A percentile compares a stretch with the other conserved stretches of the same genome.
Evolutionary conservation across 2,888 invertebrate genomes (phyloP).

Genomic region (Arge pagana): DNA sequence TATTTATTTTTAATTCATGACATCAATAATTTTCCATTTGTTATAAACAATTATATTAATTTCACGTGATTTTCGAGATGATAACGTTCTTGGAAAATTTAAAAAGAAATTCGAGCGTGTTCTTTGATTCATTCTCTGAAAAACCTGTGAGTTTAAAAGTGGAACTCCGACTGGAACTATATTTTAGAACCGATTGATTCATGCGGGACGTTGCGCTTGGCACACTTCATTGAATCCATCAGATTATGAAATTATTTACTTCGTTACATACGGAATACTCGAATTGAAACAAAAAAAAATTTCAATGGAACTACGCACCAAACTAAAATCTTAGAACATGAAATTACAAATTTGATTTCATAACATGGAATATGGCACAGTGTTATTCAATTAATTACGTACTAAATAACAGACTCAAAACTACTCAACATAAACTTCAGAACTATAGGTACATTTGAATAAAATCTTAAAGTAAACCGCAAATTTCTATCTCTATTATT

Average conservation of each 20-base stretch:
- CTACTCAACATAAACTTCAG: background rate
- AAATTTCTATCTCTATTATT: too few species aligned
- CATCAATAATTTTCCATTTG: background rate
- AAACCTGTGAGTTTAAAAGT: background rate
- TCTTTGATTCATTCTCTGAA: background rate
- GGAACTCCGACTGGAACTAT: background rate
- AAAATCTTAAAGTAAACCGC: too few species aligned
- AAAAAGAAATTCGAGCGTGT: background rate
- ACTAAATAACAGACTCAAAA: background rate
- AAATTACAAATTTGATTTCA: background rate
- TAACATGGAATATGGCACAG: too few species aligned
- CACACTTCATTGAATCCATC: background rate
- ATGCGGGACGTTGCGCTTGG: background rate
- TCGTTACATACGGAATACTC: background rate
- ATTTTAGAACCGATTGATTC: conserved; percentile 2
- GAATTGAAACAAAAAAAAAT: background rate
- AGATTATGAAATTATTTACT: background rate
- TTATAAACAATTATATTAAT: conserved; percentile 3
- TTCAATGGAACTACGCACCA: background rate
- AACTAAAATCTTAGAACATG: background rate
- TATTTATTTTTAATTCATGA: background rate
- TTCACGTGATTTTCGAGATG: too few species aligned
- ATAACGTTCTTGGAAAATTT: too few species aligned
- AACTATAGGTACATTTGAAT: background rate
- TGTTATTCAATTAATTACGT: background rate